Evolutionary conservation across 2,888 invertebrate genomes (phyloP), one percentile per base, ranked within the genome.

Genomic region (Mellilla xanthometata): DNA sequence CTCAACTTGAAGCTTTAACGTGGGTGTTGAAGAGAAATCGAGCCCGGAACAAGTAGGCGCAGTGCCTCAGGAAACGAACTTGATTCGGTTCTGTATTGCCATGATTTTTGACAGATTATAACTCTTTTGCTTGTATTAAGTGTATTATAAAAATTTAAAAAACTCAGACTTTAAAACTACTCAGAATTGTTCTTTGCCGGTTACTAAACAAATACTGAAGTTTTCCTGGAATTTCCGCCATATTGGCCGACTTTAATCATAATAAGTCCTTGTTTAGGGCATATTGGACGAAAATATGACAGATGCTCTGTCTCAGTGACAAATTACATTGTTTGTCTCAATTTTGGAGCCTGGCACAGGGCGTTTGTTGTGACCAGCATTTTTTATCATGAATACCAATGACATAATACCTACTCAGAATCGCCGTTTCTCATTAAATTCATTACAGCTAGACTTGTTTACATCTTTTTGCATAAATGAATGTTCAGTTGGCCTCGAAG

Each of bases 271-370:
- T n/a, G n/a, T n/a, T n/a, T n/a, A n/a, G n/a, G n/a, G n/a, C n/a
- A n/a, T n/a, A n/a, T n/a, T 44, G 35, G 43, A 44, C 44, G 43
- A 34, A 19, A 43, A 43, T 52, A 43, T 24, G 46, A 39, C 48
- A 39, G 35, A 41, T 26, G 29, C 32, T 19, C 15, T 19, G 22
- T 23, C 31, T 31, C 41, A 41, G 35, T 49, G 43, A 46, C 46
- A 39, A 52, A 56, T 53, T 23, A 39, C 31, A 28, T 39, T 40
- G 48, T 44, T 41, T 44, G 32, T 34, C 31, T 47, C 44, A 12
- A 39, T 19, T 7, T n/a, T 8, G 3, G 1, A 8, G 24, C 23
- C 26, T 39, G 29, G 40, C 31, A 32, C 28, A 24, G 9, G 11
- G n/a, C 5, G 47, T 28, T 26, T 36, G 31, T 40, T 9, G 13